Evolutionary conservation across 30 jellyfish, hydroid and myxozoan genomes (phyloP), one percentile per base, ranked within the genome.

Genomic region (Pelagia noctiluca): DNA sequence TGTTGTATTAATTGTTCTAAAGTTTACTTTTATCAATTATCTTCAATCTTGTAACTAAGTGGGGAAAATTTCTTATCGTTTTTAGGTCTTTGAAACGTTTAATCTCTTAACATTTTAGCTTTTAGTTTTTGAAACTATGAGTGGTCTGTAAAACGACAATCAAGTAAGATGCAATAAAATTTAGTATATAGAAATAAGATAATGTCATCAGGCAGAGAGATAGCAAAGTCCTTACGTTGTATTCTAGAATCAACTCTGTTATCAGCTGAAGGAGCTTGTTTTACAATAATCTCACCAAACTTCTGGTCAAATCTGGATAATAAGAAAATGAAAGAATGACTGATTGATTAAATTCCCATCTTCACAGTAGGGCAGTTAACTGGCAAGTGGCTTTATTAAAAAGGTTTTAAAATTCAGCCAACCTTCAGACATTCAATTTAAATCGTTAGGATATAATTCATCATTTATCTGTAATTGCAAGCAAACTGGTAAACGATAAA

Each of bases 271-370:
- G 95, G 95, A 30, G 74, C 70, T n/a, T 68, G 85, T 52, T 79
- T 81, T 8, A 73, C 34, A 7, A 90, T 28, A 42, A 82, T 25
- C 19, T 90, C 93, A 1, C 87, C 97, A 82, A 90, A 82, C 35
- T 68, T 70, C 3, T 83, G 22, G 33, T 90, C 97, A 78, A 77
- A 82, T 61, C 87, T 76, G n/a, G n/a, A n/a, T n/a, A n/a, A n/a
- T n/a, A n/a, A n/a, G n/a, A n/a, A n/a, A n/a, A n/a, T n/a, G n/a
- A n/a, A n/a, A n/a, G n/a, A n/a, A n/a, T n/a, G n/a, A n/a, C n/a
- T n/a, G n/a, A n/a, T n/a, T n/a, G n/a, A n/a, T n/a, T n/a, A n/a
- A n/a, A n/a, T n/a, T n/a, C n/a, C n/a, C n/a, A n/a, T n/a, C n/a
- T n/a, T n/a, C n/a, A n/a, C n/a, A n/a, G n/a, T n/a, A n/a, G n/a